phyloP scores from a whole-genome alignment of 2,888 invertebrate genomes.

The Euplexia lucipara region DNA sequence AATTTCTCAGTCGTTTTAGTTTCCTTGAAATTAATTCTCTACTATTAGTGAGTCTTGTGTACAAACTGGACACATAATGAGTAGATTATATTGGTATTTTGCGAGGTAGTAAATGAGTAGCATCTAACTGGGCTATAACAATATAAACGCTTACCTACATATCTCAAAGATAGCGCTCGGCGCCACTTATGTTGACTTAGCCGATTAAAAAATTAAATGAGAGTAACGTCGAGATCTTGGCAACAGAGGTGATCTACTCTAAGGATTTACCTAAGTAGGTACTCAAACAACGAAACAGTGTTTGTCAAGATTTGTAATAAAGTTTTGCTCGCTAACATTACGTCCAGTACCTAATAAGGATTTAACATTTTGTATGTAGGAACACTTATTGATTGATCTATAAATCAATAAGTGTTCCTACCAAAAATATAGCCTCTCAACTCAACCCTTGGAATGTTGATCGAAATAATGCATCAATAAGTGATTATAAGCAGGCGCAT shows the following conservation, averaged over 20 bases:
- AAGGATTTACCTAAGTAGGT: constrained; percentile 6
- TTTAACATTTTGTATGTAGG: constrained; percentile 46
- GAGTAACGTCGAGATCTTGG: constrained; percentile 69
- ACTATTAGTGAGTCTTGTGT: neutral
- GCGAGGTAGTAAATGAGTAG: constrained; percentile 12
- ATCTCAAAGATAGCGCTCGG: constrained; percentile 68
- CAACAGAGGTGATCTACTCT: constrained; percentile 11
- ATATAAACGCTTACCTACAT: constrained; percentile 54
- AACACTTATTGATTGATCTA: constrained; percentile 65
- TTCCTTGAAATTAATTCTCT: constrained; percentile 15
- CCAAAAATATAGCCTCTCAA: constrained; percentile 80
- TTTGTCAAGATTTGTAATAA: constrained; percentile 25
- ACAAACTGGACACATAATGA: constrained; percentile 4
- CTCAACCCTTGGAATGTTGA: constrained; percentile 81
- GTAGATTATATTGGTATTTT: constrained; percentile 3
- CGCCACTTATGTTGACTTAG: constrained; percentile 76
- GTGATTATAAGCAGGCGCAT: constrained; percentile 76
- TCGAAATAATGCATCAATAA: constrained; percentile 72
- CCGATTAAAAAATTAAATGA: constrained; percentile 82
- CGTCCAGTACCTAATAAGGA: neutral
- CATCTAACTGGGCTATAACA: constrained; percentile 34
- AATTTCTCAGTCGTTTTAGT: constrained; percentile 26
- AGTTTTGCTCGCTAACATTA: constrained; percentile 43
- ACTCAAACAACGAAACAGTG: constrained; percentile 30
- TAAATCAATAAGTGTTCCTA: constrained; percentile 77